phyloP scores from a whole-genome alignment of 2,797 vertebrate genomes.

The Onychomys torridus region DNA sequence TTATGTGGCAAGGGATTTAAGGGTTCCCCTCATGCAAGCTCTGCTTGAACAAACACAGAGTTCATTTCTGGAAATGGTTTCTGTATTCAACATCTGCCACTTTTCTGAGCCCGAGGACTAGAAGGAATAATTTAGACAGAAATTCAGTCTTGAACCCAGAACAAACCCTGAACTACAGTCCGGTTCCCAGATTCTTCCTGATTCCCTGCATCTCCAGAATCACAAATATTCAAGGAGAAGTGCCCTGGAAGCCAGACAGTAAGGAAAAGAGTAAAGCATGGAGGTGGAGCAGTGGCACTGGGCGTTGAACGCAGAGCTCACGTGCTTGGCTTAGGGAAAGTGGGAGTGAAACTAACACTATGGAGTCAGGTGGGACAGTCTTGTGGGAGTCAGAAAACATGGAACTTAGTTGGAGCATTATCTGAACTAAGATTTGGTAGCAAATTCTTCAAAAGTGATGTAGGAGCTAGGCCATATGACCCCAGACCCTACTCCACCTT shows the following conservation, averaged over 20 bases:
- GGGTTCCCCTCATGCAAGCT: background rate
- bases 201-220: background rate
- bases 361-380: background rate
- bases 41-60: background rate
- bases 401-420: background rate
- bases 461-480: background rate
- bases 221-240: background rate
- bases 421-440: slow-evolving; percentile 29
- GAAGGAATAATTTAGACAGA: background rate
- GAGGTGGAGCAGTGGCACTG: background rate
- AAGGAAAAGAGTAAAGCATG: background rate
- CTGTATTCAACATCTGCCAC: background rate
- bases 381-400: background rate
- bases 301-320: background rate
- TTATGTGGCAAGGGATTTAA: background rate
- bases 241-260: background rate
- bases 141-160: background rate
- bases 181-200: background rate
- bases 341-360: background rate
- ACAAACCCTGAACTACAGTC: background rate
- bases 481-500: background rate
- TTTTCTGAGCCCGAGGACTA: slow-evolving; percentile 3
- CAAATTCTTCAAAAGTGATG: background rate
- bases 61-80: slow-evolving; percentile 22
- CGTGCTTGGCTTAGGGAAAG: background rate